Evolutionary conservation across 1,140 invertebrate species (phyloP), one percentile per base, ranked within the genome.

Genomic region (Polyergus mexicanus): DNA sequence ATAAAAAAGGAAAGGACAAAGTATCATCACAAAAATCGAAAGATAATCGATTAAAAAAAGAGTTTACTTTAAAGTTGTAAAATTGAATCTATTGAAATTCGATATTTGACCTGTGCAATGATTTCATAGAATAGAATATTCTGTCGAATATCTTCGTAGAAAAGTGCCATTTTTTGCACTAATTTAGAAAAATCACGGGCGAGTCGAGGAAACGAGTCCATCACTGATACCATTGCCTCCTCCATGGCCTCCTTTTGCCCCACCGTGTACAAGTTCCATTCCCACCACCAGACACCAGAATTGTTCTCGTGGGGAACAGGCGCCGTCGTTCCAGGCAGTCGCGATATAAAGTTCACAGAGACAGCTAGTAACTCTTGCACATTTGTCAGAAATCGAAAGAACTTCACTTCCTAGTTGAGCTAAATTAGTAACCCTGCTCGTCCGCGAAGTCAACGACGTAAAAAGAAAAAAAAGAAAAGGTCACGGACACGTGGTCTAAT

Each of bases 321-420:
- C 86, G 83, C 90, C 44, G 85, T 68, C 60, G 63, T 86, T 63
- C 47, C 47, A 71, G 54, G 38, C 68, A 92, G 92, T 92, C 85
- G 88, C 75, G 87, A 91, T 92, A 93, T 91, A 92, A 93, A 92
- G 90, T 88, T 91, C 87, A 25, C 19, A 54, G 41, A 38, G 83
- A 65, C 41, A 60, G 63, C 56, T 80, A 28, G 80, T 66, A 58
- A 65, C 80, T 84, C 80, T 47, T 47, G 65, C 25, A 19, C 54
- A 74, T 13, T 54, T 65, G 22, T 77, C 54, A 35, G 28, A 3
- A 58, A 58, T 68, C 44, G 25, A 2, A 71, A 51, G 6, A 68
- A 54, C 10, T 25, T 32, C 8, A 25, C 28, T 68, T 68, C 44
- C 38, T 54, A 25, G 22, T 80, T 8, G 44, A 38, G 32, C 44